Evolutionary conservation across 2,113 vertebrate species (phyloP).

Genomic region (Caloenas nicobarica): DNA sequence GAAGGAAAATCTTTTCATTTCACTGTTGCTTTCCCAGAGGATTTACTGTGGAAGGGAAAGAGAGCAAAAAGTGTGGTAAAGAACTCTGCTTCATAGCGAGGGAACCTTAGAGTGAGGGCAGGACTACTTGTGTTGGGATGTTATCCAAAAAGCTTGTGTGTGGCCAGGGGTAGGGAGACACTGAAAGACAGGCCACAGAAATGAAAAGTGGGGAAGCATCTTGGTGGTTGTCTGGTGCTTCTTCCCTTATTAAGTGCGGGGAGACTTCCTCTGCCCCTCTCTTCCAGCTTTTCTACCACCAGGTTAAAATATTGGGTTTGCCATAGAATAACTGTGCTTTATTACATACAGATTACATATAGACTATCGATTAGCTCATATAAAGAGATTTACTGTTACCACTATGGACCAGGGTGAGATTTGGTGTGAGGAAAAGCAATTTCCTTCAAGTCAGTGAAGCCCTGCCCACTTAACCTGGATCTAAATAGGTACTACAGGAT

Average conservation of each 20-base stretch:
- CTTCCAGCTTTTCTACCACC: neutral
- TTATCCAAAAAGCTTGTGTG: neutral
- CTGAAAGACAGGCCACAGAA: neutral
- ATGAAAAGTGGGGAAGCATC: rapidly evolving
- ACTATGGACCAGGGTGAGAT: neutral
- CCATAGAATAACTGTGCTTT: neutral
- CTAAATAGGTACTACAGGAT: neutral
- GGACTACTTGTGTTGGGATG: neutral
- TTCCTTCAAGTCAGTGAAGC: neutral
- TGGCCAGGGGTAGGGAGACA: neutral
- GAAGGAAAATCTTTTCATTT: neutral
- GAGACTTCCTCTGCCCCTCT: neutral
- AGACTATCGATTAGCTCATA: neutral
- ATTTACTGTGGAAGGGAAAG: neutral
- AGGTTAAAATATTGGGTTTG: neutral
- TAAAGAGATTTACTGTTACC: neutral
- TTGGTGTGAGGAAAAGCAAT: neutral
- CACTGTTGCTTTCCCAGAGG: neutral
- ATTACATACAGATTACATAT: neutral
- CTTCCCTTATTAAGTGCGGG: neutral
- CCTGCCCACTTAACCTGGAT: neutral
- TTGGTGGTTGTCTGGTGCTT: neutral
- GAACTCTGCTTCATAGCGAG: neutral
- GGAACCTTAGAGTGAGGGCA: neutral
- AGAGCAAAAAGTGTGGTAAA: neutral